Evolutionary conservation across 1,140 invertebrate species (phyloP).

Genomic region (Atta colombica): DNA sequence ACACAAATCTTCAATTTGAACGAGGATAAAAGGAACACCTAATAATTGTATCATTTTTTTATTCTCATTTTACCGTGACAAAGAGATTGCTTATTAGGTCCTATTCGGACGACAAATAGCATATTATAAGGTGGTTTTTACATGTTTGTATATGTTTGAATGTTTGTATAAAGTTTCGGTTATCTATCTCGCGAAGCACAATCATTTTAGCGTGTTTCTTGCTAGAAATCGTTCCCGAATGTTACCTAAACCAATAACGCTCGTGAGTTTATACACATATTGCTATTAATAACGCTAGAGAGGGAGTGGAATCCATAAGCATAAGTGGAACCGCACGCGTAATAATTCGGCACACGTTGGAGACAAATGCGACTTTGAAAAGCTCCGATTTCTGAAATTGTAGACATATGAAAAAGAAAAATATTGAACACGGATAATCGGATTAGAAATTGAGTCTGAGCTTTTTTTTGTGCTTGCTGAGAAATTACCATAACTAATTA

Average conservation of each 20-base stretch:
- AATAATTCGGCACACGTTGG: not conserved
- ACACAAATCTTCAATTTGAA: not conserved
- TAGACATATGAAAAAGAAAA: not conserved
- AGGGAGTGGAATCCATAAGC: not conserved
- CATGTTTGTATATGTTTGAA: not conserved
- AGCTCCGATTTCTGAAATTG: not conserved
- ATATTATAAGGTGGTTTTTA: not conserved
- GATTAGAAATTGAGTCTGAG: not conserved
- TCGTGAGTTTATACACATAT: not conserved
- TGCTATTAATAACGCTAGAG: constrained; percentile 1
- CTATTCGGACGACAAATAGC: not conserved
- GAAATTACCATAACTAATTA: too few species aligned
- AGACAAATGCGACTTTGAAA: not conserved
- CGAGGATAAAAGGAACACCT: not conserved
- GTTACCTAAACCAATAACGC: constrained; percentile 6
- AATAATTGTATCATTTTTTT: not conserved
- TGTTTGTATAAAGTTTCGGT: not conserved
- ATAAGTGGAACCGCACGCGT: not conserved
- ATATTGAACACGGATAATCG: not conserved
- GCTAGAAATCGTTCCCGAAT: not conserved
- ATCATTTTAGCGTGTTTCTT: not conserved
- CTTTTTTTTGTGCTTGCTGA: not conserved
- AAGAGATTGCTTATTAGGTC: not conserved
- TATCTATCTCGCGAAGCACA: not conserved
- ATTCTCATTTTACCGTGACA: not conserved